These are phyloP conservation scores for Hofmannophila pseudospretella DNA, from an alignment of 2,888 invertebrate genomes.

Conservation along the genomic window DNA sequence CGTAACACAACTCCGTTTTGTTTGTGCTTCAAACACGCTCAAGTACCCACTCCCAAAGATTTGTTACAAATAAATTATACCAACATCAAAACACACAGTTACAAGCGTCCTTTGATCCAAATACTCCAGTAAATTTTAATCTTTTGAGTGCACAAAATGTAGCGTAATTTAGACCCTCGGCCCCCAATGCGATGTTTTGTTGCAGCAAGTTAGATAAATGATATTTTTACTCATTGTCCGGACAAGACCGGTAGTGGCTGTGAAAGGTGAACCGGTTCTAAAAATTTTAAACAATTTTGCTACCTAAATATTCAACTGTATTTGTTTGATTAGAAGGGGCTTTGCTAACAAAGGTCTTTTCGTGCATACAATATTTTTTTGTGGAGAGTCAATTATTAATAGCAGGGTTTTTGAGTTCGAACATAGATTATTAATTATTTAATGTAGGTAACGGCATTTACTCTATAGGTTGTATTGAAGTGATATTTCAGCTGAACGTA, in stretches of 20 bases:
- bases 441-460: too few relatives aligned
- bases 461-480: too few relatives aligned
- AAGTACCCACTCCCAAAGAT: constrained; percentile 31
- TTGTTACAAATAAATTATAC: constrained; percentile 56
- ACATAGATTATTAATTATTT: too few relatives aligned
- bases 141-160: constrained; percentile 19
- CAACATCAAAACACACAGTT: constrained; percentile 38
- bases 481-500: too few relatives aligned
- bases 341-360: neutral
- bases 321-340: constrained; percentile 11
- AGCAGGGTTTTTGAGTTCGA: too few relatives aligned
- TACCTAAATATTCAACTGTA: constrained; percentile 3
- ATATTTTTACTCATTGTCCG: constrained; percentile 29
- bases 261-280: constrained; percentile 15
- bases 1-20: too few relatives aligned
- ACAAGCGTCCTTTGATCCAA: constrained; percentile 21
- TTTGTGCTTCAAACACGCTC: too few relatives aligned
- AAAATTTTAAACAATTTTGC: too few relatives aligned
- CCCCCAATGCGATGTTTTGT: constrained; percentile 23
- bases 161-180: constrained; percentile 20
- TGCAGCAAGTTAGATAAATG: constrained; percentile 41
- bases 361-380: neutral
- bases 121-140: neutral
- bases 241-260: constrained; percentile 9
- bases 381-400: neutral